phyloP scores from a whole-genome alignment of 2,888 invertebrate genomes.

The Creontiades dilutus region DNA sequence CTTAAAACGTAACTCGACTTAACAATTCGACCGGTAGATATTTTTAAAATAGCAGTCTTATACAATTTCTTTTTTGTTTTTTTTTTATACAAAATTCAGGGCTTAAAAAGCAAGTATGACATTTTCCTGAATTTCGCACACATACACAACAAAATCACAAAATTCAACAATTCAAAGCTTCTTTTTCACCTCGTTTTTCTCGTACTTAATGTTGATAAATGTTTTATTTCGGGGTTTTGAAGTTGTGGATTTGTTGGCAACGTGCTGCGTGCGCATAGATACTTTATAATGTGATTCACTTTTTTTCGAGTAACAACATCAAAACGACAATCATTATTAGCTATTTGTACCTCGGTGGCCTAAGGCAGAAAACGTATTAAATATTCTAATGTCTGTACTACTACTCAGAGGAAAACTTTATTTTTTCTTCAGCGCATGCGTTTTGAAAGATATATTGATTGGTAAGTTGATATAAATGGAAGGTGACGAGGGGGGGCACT shows the following conservation, averaged over 20 bases:
- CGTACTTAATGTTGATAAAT: no score
- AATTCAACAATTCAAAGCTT: no score
- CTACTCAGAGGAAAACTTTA: background rate
- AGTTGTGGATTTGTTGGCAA: background rate
- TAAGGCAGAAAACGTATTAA: background rate
- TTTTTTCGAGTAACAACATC: constrained; percentile 32
- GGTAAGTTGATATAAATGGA: background rate
- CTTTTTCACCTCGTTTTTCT: no score
- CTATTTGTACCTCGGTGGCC: constrained; percentile 48
- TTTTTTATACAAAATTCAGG: background rate
- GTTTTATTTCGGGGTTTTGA: background rate
- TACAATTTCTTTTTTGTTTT: background rate
- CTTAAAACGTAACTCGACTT: no score
- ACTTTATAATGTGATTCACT: background rate
- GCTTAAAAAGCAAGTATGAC: background rate
- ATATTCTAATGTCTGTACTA: background rate
- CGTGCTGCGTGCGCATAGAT: background rate
- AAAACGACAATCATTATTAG: constrained; percentile 21
- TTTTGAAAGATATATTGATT: no score
- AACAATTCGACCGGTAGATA: background rate
- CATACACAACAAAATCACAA: background rate
- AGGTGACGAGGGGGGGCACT: no score
- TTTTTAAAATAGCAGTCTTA: constrained; percentile 5
- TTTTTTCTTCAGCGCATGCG: constrained; percentile 20
- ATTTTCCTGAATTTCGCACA: constrained; percentile 7